Base-by-base conservation (phyloP, 1,140 invertebrate genomes). In the Hestina assimilis region DNA sequence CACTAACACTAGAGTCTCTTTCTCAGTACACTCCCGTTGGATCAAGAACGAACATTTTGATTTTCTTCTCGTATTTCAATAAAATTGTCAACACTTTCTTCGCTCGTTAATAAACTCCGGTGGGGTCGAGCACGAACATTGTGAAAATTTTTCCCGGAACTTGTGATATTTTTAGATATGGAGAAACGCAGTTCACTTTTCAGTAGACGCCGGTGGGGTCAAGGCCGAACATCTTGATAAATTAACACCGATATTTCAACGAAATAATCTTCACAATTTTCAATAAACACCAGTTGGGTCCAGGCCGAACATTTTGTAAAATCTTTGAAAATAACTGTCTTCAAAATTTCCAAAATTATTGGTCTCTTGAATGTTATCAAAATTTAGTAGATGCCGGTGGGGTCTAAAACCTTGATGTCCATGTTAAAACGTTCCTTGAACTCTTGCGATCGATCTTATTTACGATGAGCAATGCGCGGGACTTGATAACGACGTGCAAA, bases 351-450 rank as follows among this genome's bases (percentile, higher is more conserved):
- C 21, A n/a, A 47, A 50, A 23, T 35, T 40, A 17, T 21, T 28
- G 40, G 46, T 58, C 24, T 58, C n/a, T 35, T 50, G 62, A 63
- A 55, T 38, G n/a, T 60, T 57, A 52, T 57, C 56, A 23, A 33
- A 46, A n/a, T 62, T 81, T 69, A 84, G 51, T 85, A 85, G 59
- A 86, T 83, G 66, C 83, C 83, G 46, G 83, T 86, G 56, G 83
- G 83, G 60, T 86, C 83, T 68, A 86, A 71, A 73, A 81, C 73
- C 54, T 83, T 79, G 70, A 83, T 78, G 62, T 79, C 75, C 84
- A 87, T 87, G 56, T 59, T 75, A 69, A 71, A 70, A 64, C 63
- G 48, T 52, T 66, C 45, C 48, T 70, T 70, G 65, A 75, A 76
- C 63, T 75, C 58, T 63, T 61, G 58, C 60, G 62, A 75, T 83